These are phyloP conservation scores for Drosophila nigromelanica DNA, from an alignment of 1,140 invertebrate species.

Conservation along the genomic window DNA sequence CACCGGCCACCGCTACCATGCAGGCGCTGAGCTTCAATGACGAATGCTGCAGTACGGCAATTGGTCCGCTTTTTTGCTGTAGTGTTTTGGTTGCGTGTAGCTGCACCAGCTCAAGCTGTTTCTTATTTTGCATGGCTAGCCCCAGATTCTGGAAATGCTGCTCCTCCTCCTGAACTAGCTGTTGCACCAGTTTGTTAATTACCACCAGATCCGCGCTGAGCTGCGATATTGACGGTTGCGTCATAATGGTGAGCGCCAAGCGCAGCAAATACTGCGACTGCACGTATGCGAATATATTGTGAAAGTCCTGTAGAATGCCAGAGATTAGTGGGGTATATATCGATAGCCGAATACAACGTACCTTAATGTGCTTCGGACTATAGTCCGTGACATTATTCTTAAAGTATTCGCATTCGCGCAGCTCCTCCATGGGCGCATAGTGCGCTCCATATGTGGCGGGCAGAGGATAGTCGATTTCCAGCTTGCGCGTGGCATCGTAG, in stretches of 20 bases:
- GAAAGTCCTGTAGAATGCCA: conserved; percentile 68
- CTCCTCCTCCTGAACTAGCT: conserved; percentile 78
- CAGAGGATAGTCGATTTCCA: conserved; percentile 72
- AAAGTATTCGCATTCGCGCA: conserved; percentile 82
- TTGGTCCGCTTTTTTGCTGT: conserved; percentile 64
- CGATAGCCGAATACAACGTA: conserved; percentile 15
- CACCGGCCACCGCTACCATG: conserved; percentile 80
- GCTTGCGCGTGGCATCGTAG: conserved; percentile 78
- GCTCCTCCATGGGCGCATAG: conserved; percentile 80
- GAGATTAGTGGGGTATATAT: not conserved
- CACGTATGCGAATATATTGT: conserved; percentile 83
- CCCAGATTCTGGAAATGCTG: conserved; percentile 77
- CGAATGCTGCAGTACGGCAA: conserved; percentile 75
- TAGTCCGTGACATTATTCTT: conserved; percentile 82
- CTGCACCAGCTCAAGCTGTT: conserved; percentile 69
- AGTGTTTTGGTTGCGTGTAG: conserved; percentile 57
- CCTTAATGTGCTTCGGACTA: conserved; percentile 82
- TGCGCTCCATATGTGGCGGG: conserved; percentile 63
- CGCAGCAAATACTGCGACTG: conserved; percentile 81
- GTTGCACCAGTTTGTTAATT: conserved; percentile 71
- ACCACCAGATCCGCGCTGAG: conserved; percentile 68
- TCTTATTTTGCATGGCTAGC: conserved; percentile 66
- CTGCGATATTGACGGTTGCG: conserved; percentile 70
- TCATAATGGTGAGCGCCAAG: conserved; percentile 73
- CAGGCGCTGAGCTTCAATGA: conserved; percentile 78